phyloP scores from a whole-genome alignment of 37 sponge, comb jelly and placozoan genomes.

The Beroe forskalii region DNA sequence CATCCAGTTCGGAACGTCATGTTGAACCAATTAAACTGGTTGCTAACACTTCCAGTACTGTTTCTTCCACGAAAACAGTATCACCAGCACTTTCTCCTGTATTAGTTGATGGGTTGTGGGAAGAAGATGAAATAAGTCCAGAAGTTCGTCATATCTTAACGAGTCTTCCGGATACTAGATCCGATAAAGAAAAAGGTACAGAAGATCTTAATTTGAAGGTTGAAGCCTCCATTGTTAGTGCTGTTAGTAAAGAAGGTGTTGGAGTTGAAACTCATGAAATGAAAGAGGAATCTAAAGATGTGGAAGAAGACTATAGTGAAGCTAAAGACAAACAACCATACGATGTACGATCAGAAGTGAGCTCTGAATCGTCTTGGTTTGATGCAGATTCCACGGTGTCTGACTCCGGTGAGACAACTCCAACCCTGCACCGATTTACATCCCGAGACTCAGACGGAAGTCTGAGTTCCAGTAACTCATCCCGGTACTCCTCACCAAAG shows the following conservation, averaged over 20 bases:
- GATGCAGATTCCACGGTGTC: not conserved
- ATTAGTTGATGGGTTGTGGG: constrained; percentile 8
- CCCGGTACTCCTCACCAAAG: not conserved
- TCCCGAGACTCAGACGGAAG: not conserved
- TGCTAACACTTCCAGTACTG: not conserved
- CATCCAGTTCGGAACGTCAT: not conserved
- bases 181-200: no score
- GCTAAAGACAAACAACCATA: no score
- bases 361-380: not conserved
- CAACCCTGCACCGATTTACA: not conserved
- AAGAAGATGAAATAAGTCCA: constrained; percentile 1
- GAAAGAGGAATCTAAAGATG: not conserved
- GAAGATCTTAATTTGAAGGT: no score
- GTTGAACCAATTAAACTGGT: not conserved
- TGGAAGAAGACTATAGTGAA: not conserved
- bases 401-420: not conserved
- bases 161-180: no score
- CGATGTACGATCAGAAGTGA: not conserved
- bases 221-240: no score
- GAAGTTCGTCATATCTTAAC: not conserved
- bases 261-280: no score
- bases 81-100: not conserved
- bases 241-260: no score
- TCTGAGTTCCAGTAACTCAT: not conserved
- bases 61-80: not conserved